Conservation (phyloP, 2,113 vertebrate genomes). For the Sturnus vulgaris region DNA sequence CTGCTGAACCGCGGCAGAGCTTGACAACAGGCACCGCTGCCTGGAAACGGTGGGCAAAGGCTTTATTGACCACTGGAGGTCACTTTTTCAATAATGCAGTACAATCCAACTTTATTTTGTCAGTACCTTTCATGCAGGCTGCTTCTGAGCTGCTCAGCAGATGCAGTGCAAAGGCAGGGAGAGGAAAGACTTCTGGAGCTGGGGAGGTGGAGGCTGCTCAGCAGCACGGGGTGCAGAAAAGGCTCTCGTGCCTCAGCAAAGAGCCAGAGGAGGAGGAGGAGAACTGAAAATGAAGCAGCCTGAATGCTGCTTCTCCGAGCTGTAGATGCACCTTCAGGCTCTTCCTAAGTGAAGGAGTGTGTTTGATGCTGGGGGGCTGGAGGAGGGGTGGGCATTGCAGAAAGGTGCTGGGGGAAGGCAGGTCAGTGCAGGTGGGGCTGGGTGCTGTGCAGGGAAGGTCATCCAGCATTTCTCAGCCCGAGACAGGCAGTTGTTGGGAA, state of each 20-base stretch:
- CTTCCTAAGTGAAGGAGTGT: background rate
- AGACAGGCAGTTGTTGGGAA: background rate
- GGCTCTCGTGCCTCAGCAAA: background rate
- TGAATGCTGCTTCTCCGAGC: background rate
- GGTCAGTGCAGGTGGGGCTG: background rate
- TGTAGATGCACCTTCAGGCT: background rate
- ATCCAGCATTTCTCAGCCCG: background rate
- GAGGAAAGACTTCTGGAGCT: background rate
- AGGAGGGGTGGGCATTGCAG: background rate
- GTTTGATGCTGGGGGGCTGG: background rate
- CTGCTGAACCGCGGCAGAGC: conserved; percentile 30
- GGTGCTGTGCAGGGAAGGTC: background rate
- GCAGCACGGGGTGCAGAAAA: background rate
- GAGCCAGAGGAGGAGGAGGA: background rate
- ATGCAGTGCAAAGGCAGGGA: background rate
- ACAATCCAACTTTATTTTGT: conserved; percentile 74
- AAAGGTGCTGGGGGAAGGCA: background rate
- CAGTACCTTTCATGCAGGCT: conserved; percentile 69
- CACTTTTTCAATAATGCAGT: conserved; percentile 75
- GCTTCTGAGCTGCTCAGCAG: conserved; percentile 4
- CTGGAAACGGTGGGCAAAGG: conserved; percentile 70
- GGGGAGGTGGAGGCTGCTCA: conserved; percentile 26
- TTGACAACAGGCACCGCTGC: conserved; percentile 60
- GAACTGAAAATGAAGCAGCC: background rate
- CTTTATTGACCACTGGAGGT: conserved; percentile 73